phyloP scores from a whole-genome alignment of 2,888 invertebrate genomes.

The Xylota sylvarum region DNA sequence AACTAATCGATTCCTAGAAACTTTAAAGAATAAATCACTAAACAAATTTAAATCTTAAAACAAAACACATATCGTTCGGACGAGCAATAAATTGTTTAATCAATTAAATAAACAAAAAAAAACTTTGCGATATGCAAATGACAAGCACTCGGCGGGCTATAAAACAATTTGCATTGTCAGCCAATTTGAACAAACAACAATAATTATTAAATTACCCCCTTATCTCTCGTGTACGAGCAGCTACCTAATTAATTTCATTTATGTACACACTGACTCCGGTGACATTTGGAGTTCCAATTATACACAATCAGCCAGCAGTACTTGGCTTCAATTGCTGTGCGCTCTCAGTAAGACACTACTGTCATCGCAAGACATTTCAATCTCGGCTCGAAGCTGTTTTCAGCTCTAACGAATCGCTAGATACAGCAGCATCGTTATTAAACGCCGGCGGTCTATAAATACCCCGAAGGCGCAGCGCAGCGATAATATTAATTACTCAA shows the following conservation, averaged over 20 bases:
- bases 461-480: constrained; percentile 58
- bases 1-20: constrained; percentile 7
- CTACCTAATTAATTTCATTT: constrained; percentile 76
- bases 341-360: constrained; percentile 2
- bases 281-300: constrained; percentile 72
- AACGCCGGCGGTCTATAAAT: constrained; percentile 55
- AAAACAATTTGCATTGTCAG: constrained; percentile 75
- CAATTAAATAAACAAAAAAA: constrained; percentile 30
- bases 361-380: constrained; percentile 61
- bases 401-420: constrained; percentile 10
- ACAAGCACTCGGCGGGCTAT: constrained; percentile 42
- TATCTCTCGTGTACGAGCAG: constrained; percentile 62
- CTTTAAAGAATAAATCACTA: constrained; percentile 16
- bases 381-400: constrained; percentile 54
- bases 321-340: not conserved
- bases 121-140: constrained; percentile 54
- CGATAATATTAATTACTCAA: constrained; percentile 72
- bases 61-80: not conserved
- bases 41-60: not conserved
- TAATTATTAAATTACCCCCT: constrained; percentile 67
- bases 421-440: constrained; percentile 11
- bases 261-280: constrained; percentile 70
- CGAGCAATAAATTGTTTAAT: constrained; percentile 38
- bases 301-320: constrained; percentile 43
- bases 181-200: constrained; percentile 75